phyloP scores from a whole-genome alignment of 2,888 invertebrate genomes.

The Drosophila dives region DNA sequence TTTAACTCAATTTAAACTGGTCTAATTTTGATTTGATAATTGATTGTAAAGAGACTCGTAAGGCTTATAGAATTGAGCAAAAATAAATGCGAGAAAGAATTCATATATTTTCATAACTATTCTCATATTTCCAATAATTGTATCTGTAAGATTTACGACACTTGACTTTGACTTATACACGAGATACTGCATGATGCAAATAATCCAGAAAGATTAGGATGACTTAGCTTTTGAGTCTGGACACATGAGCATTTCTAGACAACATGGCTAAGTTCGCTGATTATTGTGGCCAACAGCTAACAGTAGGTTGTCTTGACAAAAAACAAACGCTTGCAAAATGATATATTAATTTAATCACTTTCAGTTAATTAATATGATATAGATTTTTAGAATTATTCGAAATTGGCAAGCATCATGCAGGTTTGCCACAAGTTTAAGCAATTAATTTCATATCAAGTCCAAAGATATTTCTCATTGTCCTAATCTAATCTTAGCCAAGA shows the following conservation, averaged over 20 bases:
- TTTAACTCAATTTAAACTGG: background rate
- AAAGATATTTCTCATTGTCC: background rate
- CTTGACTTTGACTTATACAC: background rate
- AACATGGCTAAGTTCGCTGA: background rate
- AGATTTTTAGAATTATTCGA: no score
- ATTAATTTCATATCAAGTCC: background rate
- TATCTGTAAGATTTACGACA: background rate
- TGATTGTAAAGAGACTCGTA: background rate
- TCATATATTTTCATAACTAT: background rate
- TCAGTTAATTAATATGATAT: background rate
- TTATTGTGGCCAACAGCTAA: background rate
- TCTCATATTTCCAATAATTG: background rate
- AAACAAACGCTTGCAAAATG: background rate
- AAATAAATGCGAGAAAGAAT: background rate
- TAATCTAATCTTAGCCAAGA: background rate
- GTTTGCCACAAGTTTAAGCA: background rate
- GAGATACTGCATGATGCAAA: background rate
- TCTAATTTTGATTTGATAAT: background rate
- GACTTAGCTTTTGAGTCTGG: background rate
- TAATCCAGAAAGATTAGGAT: background rate
- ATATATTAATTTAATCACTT: background rate
- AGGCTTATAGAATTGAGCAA: background rate
- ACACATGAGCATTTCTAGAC: background rate
- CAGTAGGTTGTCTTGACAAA: background rate
- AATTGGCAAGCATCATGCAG: background rate